A percentile compares a stretch with the other conserved stretches of the same genome.
These are phyloP conservation scores for Trididemnum miniatum DNA, from an alignment of 23 tunicate species.

Conservation along the genomic window DNA sequence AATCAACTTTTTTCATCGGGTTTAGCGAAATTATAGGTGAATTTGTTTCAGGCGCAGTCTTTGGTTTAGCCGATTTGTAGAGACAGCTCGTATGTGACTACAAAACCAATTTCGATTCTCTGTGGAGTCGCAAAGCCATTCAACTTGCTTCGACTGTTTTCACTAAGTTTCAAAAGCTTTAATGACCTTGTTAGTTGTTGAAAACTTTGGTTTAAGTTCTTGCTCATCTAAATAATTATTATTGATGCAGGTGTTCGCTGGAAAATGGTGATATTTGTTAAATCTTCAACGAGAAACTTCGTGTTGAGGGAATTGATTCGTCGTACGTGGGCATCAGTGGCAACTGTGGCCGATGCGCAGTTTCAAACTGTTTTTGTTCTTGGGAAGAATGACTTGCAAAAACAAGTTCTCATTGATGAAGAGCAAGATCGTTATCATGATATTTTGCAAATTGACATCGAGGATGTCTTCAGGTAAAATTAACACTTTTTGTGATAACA, in stretches of 20 bases:
- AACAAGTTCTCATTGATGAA: slow-evolving; percentile 23
- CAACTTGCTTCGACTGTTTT: too few species aligned
- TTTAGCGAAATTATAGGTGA: too few species aligned
- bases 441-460: slow-evolving; percentile 10
- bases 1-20: too few species aligned
- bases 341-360: slow-evolving; percentile 25
- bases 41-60: too few species aligned
- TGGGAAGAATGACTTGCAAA: slow-evolving; percentile 8
- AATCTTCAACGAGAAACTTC: slow-evolving; percentile 14
- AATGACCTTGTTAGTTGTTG: too few species aligned
- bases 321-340: slow-evolving; percentile 56
- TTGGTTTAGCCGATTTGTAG: too few species aligned
- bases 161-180: too few species aligned
- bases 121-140: too few species aligned
- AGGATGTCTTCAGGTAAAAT: slow-evolving; percentile 12
- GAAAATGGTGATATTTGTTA: slow-evolving; percentile 49
- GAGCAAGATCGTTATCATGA: slow-evolving; percentile 29
- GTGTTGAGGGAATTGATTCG: slow-evolving; percentile 41
- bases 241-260: slow-evolving; percentile 10
- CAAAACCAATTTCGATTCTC: too few species aligned
- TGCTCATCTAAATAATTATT: neutral
- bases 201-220: too few species aligned
- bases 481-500: too few species aligned
- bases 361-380: slow-evolving; percentile 53
- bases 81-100: too few species aligned